Base-by-base conservation (phyloP, 2,113 vertebrate species). In the Alosa alosa region DNA sequence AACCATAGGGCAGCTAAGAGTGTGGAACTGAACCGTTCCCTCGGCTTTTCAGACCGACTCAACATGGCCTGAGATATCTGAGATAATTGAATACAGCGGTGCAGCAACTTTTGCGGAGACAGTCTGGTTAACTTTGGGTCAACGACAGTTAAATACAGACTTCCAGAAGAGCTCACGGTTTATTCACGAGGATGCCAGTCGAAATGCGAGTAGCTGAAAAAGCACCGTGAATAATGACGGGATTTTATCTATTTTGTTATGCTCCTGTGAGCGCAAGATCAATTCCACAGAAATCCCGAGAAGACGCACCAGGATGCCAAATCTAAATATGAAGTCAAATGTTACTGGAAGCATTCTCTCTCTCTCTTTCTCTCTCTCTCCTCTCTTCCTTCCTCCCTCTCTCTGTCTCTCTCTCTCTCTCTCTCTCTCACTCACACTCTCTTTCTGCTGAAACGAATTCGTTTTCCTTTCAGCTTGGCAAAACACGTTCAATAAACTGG, bases 381-480 rank as follows among this genome's bases (percentile, higher is more conserved):
- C 64, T 68, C 64, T 31, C 64, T 68, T n/a, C 25, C 52, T 25
- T n/a, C 15, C 52, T 57, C 52, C 18, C 52, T 57, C 52, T 57
- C 52, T 50, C 49, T 50, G 2, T 50, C 49, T 50, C 49, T 50
- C 49, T 6, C 49, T 4, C 49, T 50, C 49, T 50, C 49, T 50
- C 55, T 22, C 57, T 20, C 57, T n/a, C 57, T 75, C 57, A 22
- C 20, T 6, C 57, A 22, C 57, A 18, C 55, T 3, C 3, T 20
- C 3, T 68, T 31, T 78, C 13, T 9, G 83, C 87, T 75, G 86
- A 90, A 84, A 91, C 86, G 11, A 92, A 88, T 90, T 86, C 83
- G 36, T 88, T 87, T 91, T 85, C 82, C 88, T 46, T 81, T 86
- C 49, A 60, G 81, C 60, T 75, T 88, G 5, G 75, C 81, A 84